These are phyloP conservation scores for Nudaria mundana DNA, from an alignment of 2,888 invertebrate species.

Conservation along the genomic window DNA sequence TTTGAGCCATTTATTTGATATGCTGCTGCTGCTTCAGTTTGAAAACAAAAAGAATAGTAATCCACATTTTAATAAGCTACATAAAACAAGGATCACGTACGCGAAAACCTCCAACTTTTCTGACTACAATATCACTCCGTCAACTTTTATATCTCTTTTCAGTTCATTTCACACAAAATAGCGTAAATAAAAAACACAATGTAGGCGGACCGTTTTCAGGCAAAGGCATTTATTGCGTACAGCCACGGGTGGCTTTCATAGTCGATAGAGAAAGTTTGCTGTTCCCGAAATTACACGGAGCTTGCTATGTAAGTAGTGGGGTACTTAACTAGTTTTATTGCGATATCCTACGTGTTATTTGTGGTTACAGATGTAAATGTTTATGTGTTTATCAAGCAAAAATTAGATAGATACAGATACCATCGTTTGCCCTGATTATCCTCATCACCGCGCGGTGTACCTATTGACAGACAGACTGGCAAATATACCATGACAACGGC, in stretches of 20 bases:
- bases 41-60: no score
- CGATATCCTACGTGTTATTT: slow-evolving; percentile 12
- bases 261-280: slow-evolving; percentile 22
- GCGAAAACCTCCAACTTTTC: not conserved
- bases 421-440: no score
- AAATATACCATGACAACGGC: no score
- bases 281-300: slow-evolving; percentile 20
- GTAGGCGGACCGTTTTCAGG: slow-evolving; percentile 7
- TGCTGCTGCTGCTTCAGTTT: no score
- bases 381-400: no score
- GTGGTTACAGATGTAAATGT: not conserved
- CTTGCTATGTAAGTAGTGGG: slow-evolving; percentile 19
- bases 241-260: slow-evolving; percentile 13
- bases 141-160: slow-evolving; percentile 1
- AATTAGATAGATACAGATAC: no score
- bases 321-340: slow-evolving; percentile 25
- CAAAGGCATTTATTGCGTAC: slow-evolving; percentile 17
- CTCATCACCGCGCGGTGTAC: no score
- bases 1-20: no score
- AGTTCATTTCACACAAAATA: slow-evolving; percentile 4
- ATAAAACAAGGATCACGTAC: not conserved
- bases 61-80: not conserved
- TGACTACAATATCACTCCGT: not conserved
- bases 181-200: slow-evolving; percentile 10
- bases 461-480: no score